Evolutionary conservation across 2,797 vertebrate genomes (phyloP), one percentile per base, ranked within the genome.

Genomic region (Notolepis coatsorum): DNA sequence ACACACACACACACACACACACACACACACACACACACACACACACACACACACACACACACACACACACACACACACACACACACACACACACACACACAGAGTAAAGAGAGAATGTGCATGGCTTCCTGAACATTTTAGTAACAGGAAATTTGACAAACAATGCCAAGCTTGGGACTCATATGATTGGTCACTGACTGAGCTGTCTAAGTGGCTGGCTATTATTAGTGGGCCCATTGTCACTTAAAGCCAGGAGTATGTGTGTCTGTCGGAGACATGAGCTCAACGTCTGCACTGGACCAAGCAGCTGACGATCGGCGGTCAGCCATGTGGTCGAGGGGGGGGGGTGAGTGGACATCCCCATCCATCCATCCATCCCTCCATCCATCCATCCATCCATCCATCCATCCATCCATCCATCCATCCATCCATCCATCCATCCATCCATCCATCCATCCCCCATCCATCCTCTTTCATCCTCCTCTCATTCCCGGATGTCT

Each of bases 301-400:
- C 50, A 47, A 62, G 61, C 73, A 79, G 72, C 77, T 88, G 85
- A 75, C 77, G 3, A 17, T 3, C 28, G 84, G 90, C 79, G 89
- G 87, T 82, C 55, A 13, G 55, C 18, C 15, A 6, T 17, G 41
- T 18, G 50, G 60, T 72, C 28, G 49, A n/a, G 46, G 2, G 47
- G 43, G 37, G 24, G 41, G 38, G 30, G 31, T 25, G 28, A 27
- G 15, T n/a, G n/a, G n/a, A n/a, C n/a, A n/a, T n/a, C n/a, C n/a
- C n/a, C n/a, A n/a, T n/a, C n/a, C n/a, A n/a, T n/a, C n/a, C n/a
- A n/a, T n/a, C n/a, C n/a, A n/a, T n/a, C n/a, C n/a, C n/a, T n/a
- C n/a, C n/a, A n/a, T n/a, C n/a, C n/a, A n/a, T n/a, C n/a, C n/a
- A n/a, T n/a, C n/a, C n/a, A n/a, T n/a, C n/a, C n/a, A n/a, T n/a